phyloP scores from a whole-genome alignment of 2,888 invertebrate species.

The Myathropa florea region DNA sequence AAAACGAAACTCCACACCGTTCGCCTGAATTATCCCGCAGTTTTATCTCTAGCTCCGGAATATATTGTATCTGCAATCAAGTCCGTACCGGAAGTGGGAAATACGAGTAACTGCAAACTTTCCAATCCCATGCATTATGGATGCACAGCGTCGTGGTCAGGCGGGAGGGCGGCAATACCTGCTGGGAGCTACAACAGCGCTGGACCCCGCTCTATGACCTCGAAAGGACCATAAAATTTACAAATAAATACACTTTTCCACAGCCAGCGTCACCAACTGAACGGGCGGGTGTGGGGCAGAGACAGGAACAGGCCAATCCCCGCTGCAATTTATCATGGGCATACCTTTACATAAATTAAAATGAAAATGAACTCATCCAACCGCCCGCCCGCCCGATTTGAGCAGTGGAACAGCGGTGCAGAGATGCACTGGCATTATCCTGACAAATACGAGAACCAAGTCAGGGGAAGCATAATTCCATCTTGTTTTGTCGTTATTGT shows the following conservation, averaged over 20 bases:
- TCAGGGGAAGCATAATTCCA: constrained; percentile 18
- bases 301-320: constrained; percentile 5
- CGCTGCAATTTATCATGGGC: constrained; percentile 54
- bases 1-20: not conserved
- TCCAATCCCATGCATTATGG: constrained; percentile 49
- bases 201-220: constrained; percentile 38
- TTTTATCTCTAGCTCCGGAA: not conserved
- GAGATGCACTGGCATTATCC: not conserved
- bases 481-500: constrained; percentile 45
- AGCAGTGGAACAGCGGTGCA: not conserved
- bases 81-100: constrained; percentile 33
- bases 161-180: not conserved
- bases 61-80: constrained; percentile 12
- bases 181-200: not conserved
- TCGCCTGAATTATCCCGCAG: not conserved
- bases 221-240: constrained; percentile 57
- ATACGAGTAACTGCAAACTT: constrained; percentile 27
- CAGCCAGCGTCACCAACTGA: not conserved
- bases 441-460: constrained; percentile 3
- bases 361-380: constrained; percentile 59
- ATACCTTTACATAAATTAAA: constrained; percentile 70
- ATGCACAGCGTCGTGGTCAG: constrained; percentile 41
- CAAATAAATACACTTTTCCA: constrained; percentile 59
- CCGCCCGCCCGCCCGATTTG: not conserved
- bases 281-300: not conserved